Conservation (phyloP, 2,888 invertebrate genomes). For the Morinoia aosen region DNA sequence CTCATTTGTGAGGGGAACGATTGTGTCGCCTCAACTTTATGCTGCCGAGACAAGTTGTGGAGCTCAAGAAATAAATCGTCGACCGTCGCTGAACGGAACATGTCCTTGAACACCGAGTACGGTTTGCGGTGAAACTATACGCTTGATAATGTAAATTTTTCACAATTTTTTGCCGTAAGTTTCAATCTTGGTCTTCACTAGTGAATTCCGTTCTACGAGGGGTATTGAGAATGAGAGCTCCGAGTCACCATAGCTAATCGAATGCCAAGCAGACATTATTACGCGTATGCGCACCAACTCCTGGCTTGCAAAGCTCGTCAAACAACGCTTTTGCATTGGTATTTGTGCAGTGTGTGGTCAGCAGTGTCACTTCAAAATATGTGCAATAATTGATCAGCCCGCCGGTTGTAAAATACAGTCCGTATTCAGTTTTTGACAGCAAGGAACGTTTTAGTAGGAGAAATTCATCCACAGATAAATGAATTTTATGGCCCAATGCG, state of each 20-base stretch:
- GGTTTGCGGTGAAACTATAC: background rate
- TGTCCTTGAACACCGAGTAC: background rate
- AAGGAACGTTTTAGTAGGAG: too few species aligned
- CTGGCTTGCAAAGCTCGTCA: background rate
- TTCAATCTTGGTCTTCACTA: background rate
- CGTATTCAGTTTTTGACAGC: too few species aligned
- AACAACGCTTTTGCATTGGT: background rate
- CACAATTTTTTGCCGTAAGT: background rate
- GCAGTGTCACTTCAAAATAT: background rate
- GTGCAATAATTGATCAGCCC: too few species aligned
- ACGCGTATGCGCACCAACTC: too few species aligned
- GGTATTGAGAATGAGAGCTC: background rate
- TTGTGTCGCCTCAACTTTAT: background rate
- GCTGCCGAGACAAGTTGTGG: too few species aligned
- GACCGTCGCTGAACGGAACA: background rate
- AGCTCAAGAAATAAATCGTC: too few species aligned
- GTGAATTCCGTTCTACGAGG: background rate
- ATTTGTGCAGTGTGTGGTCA: background rate
- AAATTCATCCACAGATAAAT: too few species aligned
- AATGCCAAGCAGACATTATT: too few species aligned
- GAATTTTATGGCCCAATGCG: too few species aligned
- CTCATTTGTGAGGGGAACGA: background rate
- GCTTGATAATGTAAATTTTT: background rate
- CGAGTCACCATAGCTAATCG: too few species aligned
- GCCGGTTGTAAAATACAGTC: too few species aligned